Conservation (phyloP, 1,140 invertebrate species). For the Vanessa tameamea region DNA sequence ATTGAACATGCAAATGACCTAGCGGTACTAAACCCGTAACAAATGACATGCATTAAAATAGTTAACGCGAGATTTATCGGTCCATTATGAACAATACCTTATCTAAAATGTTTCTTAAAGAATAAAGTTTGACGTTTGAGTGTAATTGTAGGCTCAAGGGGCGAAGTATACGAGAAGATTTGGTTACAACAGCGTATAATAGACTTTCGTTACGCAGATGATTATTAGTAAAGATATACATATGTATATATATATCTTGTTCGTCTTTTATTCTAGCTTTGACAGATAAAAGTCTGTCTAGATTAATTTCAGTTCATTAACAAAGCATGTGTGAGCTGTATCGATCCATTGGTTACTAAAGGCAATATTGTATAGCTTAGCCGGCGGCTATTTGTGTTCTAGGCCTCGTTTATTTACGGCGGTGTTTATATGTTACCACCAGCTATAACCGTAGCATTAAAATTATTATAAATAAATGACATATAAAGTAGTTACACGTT, state of each 20-base stretch:
- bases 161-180: background rate
- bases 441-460: no score
- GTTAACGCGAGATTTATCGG: slow-evolving; percentile 22
- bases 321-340: background rate
- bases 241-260: no score
- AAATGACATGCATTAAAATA: slow-evolving; percentile 20
- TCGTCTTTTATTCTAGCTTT: no score
- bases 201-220: background rate
- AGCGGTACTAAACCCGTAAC: background rate
- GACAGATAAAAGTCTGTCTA: background rate
- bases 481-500: no score
- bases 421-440: background rate
- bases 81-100: slow-evolving; percentile 11
- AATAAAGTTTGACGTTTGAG: background rate
- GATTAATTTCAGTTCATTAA: slow-evolving; percentile 9
- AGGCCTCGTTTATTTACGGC: background rate
- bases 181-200: background rate
- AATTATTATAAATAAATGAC: no score
- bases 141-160: background rate
- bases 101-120: slow-evolving; percentile 18
- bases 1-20: slow-evolving; percentile 7
- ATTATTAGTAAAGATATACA: no score
- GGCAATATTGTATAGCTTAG: slow-evolving; percentile 14
- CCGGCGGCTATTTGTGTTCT: background rate
- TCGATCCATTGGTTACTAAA: slow-evolving; percentile 8